Evolutionary conservation across 2,797 vertebrate genomes (phyloP).

Genomic region (Zalophus californianus): DNA sequence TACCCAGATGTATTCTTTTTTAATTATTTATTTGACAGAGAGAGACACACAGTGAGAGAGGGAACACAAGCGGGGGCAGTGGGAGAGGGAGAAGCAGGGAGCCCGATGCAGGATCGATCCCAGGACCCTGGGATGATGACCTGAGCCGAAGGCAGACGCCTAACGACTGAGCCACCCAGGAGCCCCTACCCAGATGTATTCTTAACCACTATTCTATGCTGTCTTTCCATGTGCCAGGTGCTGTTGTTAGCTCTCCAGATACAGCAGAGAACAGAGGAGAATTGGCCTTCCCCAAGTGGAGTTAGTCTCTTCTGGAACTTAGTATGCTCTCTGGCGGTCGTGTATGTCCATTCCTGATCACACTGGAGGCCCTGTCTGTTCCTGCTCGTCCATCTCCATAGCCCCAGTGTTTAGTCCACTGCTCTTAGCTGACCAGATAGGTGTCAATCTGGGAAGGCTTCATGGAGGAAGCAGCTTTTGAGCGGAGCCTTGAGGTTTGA

Average conservation of each 20-base stretch:
- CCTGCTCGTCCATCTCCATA: neutral
- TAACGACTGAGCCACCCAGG: too few relatives aligned
- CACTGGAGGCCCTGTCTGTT: neutral
- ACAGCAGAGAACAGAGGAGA: neutral
- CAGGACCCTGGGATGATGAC: too few relatives aligned
- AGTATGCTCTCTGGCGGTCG: neutral
- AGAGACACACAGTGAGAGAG: too few relatives aligned
- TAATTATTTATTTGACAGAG: too few relatives aligned
- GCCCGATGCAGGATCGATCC: too few relatives aligned
- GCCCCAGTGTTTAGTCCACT: neutral
- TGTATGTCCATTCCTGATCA: neutral
- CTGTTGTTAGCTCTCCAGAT: neutral
- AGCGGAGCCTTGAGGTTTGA: neutral
- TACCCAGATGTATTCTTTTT: neutral
- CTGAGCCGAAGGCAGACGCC: too few relatives aligned
- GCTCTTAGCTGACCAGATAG: neutral
- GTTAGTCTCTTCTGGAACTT: neutral
- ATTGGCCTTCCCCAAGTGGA: neutral
- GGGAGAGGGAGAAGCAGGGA: too few relatives aligned
- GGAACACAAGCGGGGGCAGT: too few relatives aligned
- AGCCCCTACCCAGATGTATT: neutral
- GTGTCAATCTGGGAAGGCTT: conserved; percentile 55
- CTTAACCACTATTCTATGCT: neutral
- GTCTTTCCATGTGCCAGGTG: neutral
- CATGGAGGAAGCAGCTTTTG: neutral